Base-by-base conservation (phyloP, 2,113 vertebrate species). In the Sander vitreus region DNA sequence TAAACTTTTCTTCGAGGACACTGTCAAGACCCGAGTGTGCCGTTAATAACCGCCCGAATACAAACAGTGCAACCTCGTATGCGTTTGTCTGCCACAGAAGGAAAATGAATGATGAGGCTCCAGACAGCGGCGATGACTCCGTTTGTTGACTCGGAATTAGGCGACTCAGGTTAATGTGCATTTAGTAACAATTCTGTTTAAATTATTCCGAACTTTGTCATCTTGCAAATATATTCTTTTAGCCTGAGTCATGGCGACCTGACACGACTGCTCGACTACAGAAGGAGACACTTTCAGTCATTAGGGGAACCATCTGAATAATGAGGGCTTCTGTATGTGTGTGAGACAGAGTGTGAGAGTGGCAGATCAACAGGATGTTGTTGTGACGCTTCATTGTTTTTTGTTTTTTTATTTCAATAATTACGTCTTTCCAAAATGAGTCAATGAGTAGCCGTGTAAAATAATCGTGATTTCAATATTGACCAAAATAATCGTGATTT, bases 71-170 rank as follows among this genome's bases (percentile, higher is more conserved):
- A 6, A 18, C 59, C 13, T n/a, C 10, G 36, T 9, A 8, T 0
- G 27, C 2, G 25, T 43, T 18, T 6, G 23, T 15, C 9, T 77
- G 47, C 55, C n/a, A n/a, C 78, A 9, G 66, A 36, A 33, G 33
- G 43, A 30, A 57, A 73, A 63, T 7, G 51, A 73, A 68, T 48
- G 8, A 65, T 14, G 53, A 16, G 18, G 59, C 15, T 36, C 36
- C 47, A 45, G 77, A 63, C 39, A 23, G 55, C 11, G 1, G 36
- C 1, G 48, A 51, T 4, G 70, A 39, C 5, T 71, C 72, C 47
- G 19, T 47, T 36, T 80, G 53, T 59, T 85, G 77, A 48, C 72
- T 76, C 14, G 77, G 76, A 76, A 85, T 85, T 60, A 80, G 58
- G 64, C 0, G 15, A 19, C 64, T 85, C 45, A 3, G 59, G 64